Percentiles rank a stretch among this genome's conserved stretches.
Conservation (phyloP, 1,140 invertebrate species). For the Diabrotica undecimpunctata region DNA sequence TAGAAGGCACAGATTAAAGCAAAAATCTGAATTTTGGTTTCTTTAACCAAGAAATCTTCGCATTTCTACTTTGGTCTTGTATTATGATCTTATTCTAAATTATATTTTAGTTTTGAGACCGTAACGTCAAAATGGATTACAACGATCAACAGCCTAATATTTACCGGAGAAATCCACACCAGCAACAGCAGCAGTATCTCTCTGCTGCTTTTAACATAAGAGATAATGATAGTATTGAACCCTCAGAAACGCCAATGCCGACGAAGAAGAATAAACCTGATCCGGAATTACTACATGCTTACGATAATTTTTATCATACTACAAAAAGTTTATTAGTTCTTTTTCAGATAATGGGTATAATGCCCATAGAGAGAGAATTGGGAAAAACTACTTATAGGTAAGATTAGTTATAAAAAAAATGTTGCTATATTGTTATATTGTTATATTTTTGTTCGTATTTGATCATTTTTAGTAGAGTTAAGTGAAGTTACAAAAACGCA, state of each 20-base stretch:
- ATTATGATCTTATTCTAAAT: no score
- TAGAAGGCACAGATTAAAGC: no score
- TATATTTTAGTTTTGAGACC: no score
- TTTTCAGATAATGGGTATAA: slow-evolving; percentile 69
- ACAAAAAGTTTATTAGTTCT: slow-evolving; percentile 63
- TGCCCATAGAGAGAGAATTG: slow-evolving; percentile 62
- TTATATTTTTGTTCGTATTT: no score
- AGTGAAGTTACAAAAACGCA: no score
- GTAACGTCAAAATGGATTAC: no score
- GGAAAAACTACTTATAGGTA: slow-evolving; percentile 47
- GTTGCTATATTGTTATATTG: no score
- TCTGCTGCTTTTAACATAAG: neutral
- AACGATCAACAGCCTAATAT: neutral
- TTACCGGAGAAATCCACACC: slow-evolving; percentile 28
- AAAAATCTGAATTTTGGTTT: no score
- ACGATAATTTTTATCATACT: slow-evolving; percentile 63
- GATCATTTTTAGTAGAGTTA: no score
- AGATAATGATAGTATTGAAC: neutral
- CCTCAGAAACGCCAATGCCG: slow-evolving; percentile 4
- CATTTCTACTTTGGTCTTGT: no score
- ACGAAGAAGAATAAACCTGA: slow-evolving; percentile 26
- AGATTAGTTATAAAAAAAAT: neutral
- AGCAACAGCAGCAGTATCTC: slow-evolving; percentile 3
- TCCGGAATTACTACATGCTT: slow-evolving; percentile 51
- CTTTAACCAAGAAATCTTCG: no score